Percentiles rank a stretch among this genome's conserved stretches.
phyloP scores from a whole-genome alignment of 2,888 invertebrate genomes.

The Troides oblongomaculatus region DNA sequence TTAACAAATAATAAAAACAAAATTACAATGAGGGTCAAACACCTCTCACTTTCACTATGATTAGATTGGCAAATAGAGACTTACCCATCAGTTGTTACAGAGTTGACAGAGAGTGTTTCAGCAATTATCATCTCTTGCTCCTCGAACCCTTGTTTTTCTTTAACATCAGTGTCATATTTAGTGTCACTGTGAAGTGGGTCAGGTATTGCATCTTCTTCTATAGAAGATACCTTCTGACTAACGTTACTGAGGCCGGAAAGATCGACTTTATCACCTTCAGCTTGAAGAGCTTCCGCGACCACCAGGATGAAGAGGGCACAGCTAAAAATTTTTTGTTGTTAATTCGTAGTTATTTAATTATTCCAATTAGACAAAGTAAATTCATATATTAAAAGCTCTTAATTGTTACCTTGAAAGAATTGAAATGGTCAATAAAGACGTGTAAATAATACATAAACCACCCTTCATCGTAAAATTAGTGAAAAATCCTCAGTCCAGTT shows the following conservation, averaged over 20 bases:
- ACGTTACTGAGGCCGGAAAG: slow-evolving; percentile 70
- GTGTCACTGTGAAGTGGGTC: slow-evolving; percentile 33
- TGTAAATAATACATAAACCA: slow-evolving; percentile 79
- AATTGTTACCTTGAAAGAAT: slow-evolving; percentile 78
- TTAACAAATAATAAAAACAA: slow-evolving; percentile 11
- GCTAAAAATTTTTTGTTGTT: slow-evolving; percentile 53
- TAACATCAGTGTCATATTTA: slow-evolving; percentile 34
- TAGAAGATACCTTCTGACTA: slow-evolving; percentile 54
- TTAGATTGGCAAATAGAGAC: slow-evolving; percentile 40
- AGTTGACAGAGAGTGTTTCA: slow-evolving; percentile 76
- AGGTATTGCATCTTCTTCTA: slow-evolving; percentile 40
- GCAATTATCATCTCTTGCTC: slow-evolving; percentile 73
- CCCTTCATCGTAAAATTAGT: slow-evolving; percentile 81
- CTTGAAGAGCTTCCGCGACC: slow-evolving; percentile 77
- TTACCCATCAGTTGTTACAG: slow-evolving; percentile 79
- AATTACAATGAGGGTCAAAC: slow-evolving; percentile 13
- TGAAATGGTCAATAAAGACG: slow-evolving; percentile 81
- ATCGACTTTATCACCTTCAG: slow-evolving; percentile 57
- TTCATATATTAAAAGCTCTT: slow-evolving; percentile 4
- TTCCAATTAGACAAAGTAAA: slow-evolving; percentile 11
- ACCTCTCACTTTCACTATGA: slow-evolving; percentile 33
- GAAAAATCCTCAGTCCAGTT: slow-evolving; percentile 71
- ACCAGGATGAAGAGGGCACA: slow-evolving; percentile 81
- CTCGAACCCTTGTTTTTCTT: slow-evolving; percentile 37
- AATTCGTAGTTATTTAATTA: slow-evolving; percentile 7